phyloP scores from a whole-genome alignment of 2,113 vertebrate genomes.

The Callochromis pleurospilus region DNA sequence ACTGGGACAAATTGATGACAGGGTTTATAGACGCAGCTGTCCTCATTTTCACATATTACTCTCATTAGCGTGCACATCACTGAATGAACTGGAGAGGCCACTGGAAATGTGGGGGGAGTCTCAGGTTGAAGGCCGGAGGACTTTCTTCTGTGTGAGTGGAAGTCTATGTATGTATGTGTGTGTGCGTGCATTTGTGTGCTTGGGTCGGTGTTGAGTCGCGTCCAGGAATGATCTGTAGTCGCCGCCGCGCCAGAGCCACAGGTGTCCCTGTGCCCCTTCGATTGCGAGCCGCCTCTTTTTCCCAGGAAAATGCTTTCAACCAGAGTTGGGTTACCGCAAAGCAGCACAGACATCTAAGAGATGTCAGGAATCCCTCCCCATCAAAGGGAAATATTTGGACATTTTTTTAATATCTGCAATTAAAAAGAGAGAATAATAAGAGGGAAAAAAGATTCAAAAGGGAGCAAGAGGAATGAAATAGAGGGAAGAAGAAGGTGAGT shows the following conservation, averaged over 20 bases:
- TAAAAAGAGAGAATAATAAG: slow-evolving; percentile 45
- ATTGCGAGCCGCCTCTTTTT: slow-evolving; percentile 30
- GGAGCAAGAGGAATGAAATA: neutral
- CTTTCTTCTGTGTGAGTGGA: neutral
- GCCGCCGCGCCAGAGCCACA: slow-evolving; percentile 46
- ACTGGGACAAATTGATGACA: slow-evolving; percentile 64
- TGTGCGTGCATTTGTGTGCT: neutral
- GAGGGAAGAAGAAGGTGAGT: slow-evolving; percentile 17
- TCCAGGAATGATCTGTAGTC: slow-evolving; percentile 62
- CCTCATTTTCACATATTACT: slow-evolving; percentile 37
- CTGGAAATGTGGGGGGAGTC: neutral
- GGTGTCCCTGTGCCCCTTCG: slow-evolving; percentile 55
- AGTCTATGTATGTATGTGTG: neutral
- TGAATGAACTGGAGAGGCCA: neutral
- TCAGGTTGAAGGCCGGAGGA: neutral
- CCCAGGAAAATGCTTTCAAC: slow-evolving; percentile 74
- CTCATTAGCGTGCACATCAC: slow-evolving; percentile 24
- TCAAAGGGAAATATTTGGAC: slow-evolving; percentile 62
- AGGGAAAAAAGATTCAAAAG: neutral
- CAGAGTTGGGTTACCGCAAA: slow-evolving; percentile 63
- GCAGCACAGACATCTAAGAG: slow-evolving; percentile 60
- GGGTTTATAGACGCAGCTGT: slow-evolving; percentile 47
- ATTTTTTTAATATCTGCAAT: slow-evolving; percentile 65
- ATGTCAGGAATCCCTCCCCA: slow-evolving; percentile 61
- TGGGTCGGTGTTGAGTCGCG: slow-evolving; percentile 28